These are phyloP conservation scores for Spea hammondii DNA, from an alignment of 2,797 vertebrate species.

Conservation along the genomic window DNA sequence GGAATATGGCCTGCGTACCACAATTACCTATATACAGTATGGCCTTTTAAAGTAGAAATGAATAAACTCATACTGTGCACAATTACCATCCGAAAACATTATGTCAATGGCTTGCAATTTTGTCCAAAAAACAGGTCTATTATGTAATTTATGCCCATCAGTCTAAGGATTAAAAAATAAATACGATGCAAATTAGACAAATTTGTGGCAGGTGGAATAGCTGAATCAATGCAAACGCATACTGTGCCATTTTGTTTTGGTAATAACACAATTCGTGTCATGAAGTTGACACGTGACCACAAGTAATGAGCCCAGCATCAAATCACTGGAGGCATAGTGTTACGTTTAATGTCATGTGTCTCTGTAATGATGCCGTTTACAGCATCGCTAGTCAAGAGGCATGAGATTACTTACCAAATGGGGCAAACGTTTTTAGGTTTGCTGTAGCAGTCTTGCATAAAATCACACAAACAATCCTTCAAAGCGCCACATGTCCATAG, in stretches of 20 bases:
- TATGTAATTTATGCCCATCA: neutral
- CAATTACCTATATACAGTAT: conserved; percentile 39
- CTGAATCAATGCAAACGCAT: neutral
- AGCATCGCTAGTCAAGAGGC: neutral
- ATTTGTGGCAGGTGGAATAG: neutral
- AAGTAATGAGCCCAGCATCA: neutral
- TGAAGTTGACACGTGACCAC: neutral
- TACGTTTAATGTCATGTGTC: neutral
- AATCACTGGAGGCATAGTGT: neutral
- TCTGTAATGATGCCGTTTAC: neutral
- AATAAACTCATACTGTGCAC: conserved; percentile 31
- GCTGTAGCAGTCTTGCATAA: too few species aligned
- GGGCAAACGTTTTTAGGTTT: neutral
- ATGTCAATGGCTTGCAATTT: neutral
- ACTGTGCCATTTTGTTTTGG: neutral
- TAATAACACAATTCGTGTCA: neutral
- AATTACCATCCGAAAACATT: neutral
- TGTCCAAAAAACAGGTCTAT: neutral
- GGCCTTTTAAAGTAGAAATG: conserved; percentile 11
- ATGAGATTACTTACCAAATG: neutral
- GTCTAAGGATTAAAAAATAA: neutral
- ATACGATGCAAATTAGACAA: neutral
- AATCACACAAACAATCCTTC: too few species aligned
- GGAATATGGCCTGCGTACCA: conserved; percentile 1
- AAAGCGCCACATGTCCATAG: too few species aligned